Conservation (phyloP, 1,140 invertebrate species). For the Andricus grossulariae region DNA sequence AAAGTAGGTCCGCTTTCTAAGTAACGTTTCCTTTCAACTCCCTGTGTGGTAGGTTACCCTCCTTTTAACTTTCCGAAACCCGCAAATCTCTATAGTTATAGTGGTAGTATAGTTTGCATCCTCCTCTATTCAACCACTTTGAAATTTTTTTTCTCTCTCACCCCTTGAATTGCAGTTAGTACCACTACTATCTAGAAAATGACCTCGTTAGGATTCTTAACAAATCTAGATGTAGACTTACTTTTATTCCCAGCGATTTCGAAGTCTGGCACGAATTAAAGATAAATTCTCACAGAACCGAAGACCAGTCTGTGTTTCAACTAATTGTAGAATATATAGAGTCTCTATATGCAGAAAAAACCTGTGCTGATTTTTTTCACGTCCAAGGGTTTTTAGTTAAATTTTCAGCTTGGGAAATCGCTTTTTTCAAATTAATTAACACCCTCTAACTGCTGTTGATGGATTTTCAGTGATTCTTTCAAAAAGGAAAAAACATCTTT, state of each 20-base stretch:
- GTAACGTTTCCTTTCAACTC: constrained; percentile 16
- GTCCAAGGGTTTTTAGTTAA: no score
- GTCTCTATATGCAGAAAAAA: no score
- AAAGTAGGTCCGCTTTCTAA: constrained; percentile 24
- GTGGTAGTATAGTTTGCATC: not conserved
- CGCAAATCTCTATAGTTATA: constrained; percentile 11
- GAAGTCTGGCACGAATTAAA: constrained; percentile 5
- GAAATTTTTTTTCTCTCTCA: not conserved
- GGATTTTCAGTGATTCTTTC: no score
- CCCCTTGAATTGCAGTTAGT: not conserved
- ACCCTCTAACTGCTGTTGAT: no score
- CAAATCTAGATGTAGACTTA: constrained; percentile 21
- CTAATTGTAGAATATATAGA: not conserved
- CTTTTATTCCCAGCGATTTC: not conserved
- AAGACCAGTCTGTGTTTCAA: not conserved
- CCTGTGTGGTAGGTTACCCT: not conserved
- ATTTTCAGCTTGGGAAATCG: no score
- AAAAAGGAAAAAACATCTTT: no score
- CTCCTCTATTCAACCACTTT: not conserved
- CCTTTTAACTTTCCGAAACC: constrained; percentile 8
- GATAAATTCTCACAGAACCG: not conserved
- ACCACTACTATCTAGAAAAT: not conserved
- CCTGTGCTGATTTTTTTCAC: no score
- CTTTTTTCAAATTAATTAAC: no score
- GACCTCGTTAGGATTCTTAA: constrained; percentile 28